Percentiles rank a stretch among this genome's conserved stretches.
phyloP scores from a whole-genome alignment of 1,140 invertebrate genomes.

The Ephestia elutella region DNA sequence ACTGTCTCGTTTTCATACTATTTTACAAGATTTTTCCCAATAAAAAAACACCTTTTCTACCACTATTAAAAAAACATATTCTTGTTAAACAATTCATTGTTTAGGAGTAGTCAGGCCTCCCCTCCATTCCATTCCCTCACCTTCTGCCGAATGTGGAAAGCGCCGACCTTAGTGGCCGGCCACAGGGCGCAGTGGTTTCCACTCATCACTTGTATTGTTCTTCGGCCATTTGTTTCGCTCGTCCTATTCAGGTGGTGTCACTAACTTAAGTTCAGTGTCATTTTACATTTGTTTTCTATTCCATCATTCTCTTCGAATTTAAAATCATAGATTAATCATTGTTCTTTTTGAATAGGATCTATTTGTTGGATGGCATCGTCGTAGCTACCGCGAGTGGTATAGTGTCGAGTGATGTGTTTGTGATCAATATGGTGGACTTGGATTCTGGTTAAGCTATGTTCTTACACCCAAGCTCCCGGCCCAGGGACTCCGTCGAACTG shows the following conservation, averaged over 20 bases:
- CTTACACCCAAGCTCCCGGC: conserved; percentile 62
- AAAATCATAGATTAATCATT: conserved; percentile 1
- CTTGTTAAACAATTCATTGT: background rate
- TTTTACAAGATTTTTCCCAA: too few species aligned
- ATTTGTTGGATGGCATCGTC: background rate
- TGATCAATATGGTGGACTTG: conserved; percentile 57
- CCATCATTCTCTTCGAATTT: conserved; percentile 3
- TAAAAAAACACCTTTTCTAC: too few species aligned
- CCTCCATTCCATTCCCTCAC: conserved; percentile 20
- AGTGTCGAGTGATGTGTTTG: conserved; percentile 34
- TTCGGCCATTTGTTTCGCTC: conserved; percentile 8
- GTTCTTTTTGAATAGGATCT: too few species aligned
- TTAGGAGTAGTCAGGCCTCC: conserved; percentile 24
- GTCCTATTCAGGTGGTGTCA: background rate
- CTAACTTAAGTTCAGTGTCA: conserved; percentile 26
- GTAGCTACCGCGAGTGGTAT: background rate
- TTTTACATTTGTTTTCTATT: conserved; percentile 11
- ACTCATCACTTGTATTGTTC: conserved; percentile 35
- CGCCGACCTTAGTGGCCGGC: conserved; percentile 33
- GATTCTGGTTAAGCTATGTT: conserved; percentile 71
- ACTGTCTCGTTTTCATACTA: too few species aligned
- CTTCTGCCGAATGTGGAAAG: conserved; percentile 14
- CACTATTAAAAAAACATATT: background rate
- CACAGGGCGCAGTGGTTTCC: conserved; percentile 37
- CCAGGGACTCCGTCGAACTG: conserved; percentile 56